Base-by-base conservation (phyloP, 2,113 vertebrate species). In the Menidia beryllina region DNA sequence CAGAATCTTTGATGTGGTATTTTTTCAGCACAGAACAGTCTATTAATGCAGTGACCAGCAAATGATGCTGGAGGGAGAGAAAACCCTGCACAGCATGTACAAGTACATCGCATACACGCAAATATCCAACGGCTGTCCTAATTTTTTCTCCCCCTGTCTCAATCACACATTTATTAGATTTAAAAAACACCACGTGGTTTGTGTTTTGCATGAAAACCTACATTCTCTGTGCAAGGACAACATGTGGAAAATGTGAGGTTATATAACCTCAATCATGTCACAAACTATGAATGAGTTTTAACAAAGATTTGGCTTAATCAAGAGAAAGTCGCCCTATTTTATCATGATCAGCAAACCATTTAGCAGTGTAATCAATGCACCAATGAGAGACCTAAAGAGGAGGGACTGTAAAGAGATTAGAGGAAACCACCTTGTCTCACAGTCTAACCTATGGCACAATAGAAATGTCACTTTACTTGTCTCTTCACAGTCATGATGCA, bases 351-450 rank as follows among this genome's bases (percentile, higher is more conserved):
- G 20, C 17, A 62, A 82, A 27, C 26, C 17, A 43, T 63, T 74
- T 26, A 60, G 49, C 10, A 36, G 11, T 50, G 55, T 68, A 43
- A 75, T 83, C 74, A 73, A 64, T 75, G 66, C 75, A 72, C 89
- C 88, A 93, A 93, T 92, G 80, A 88, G 64, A 75, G 39, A 59
- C 23, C 45, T 78, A 47, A 85, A 87, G 88, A 90, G 91, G 89
- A 91, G 91, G 91, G 88, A 87, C 88, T 75, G 82, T 60, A 36
- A 66, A 85, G 55, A 76, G 36, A 71, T 41, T 71, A 56, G 79
- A 89, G 89, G 84, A 92, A 91, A 89, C 69, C 85, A 85, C 79
- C 72, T 47, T 83, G 65, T 70, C 71, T 78, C 74, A 88, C 77
- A 89, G 84, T 81, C 84, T 84, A 86, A 79, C 87, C 68, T 80